phyloP scores from a whole-genome alignment of 2,888 invertebrate species.

The Leptogaster cylindrica region DNA sequence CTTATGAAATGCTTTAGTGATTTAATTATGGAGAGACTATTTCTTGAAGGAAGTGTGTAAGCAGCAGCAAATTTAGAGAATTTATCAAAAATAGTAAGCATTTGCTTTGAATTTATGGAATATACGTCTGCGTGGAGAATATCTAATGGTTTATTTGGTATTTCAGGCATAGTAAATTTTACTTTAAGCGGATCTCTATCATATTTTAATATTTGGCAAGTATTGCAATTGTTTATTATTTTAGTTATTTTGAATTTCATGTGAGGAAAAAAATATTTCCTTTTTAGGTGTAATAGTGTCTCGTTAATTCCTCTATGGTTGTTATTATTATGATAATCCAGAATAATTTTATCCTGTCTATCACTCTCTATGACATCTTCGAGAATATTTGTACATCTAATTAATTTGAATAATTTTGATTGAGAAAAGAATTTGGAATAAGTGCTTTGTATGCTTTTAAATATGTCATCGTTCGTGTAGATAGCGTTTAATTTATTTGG shows the following conservation, averaged over 20 bases:
- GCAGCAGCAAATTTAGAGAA: conserved; percentile 28
- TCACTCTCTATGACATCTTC: conserved; percentile 17
- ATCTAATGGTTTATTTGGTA: conserved; percentile 42
- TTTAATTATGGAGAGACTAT: conserved; percentile 16
- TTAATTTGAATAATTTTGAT: background rate
- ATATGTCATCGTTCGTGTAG: no score
- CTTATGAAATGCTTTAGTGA: conserved; percentile 39
- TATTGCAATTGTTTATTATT: conserved; percentile 43
- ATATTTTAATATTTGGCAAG: conserved; percentile 43
- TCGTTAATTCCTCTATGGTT: conserved; percentile 43
- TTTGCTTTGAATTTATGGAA: conserved; percentile 7
- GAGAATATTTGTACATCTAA: background rate
- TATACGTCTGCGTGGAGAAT: conserved; percentile 43
- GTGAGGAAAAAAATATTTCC: conserved; percentile 37
- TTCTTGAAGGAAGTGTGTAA: conserved; percentile 5
- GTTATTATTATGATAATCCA: conserved; percentile 19
- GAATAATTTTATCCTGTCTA: background rate
- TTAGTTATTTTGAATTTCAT: conserved; percentile 40
- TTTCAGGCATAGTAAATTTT: conserved; percentile 42
- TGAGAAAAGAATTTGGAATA: background rate
- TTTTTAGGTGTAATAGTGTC: conserved; percentile 36
- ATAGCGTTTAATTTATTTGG: no score
- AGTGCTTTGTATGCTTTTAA: conserved; percentile 9
- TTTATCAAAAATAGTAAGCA: conserved; percentile 28
- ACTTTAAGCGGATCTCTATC: conserved; percentile 43